Evolutionary conservation across 2,797 vertebrate species (phyloP), one percentile per base, ranked within the genome.

Genomic region (Borostomias antarcticus): DNA sequence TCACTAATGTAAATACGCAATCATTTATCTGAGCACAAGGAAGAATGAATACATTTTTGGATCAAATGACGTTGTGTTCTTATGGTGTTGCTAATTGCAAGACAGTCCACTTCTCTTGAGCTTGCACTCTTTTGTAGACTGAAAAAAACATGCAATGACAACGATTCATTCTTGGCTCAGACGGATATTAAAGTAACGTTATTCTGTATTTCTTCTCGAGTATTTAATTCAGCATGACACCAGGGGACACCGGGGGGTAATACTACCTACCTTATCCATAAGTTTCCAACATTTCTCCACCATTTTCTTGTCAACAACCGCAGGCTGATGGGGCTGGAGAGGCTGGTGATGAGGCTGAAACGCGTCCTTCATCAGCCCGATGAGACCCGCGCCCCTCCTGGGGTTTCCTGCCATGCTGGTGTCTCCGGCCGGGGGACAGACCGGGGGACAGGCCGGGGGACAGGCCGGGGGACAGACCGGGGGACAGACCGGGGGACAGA

Each of bases 231-330:
- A 25, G 19, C 47, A 25, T 50, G 23, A 50, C n/a, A 50, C 9
- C n/a, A 1, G 17, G 23, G 9, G 47, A 50, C 30, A 30, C 19
- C 11, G 7, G 53, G 3, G 30, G 15, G 53, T n/a, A n/a, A n/a
- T 52, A n/a, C 33, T 25, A 15, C 57, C 35, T 87, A 96, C 95
- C 94, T 97, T 96, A 68, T 96, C 95, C 95, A 96, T 96, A 66
- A 96, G 93, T 85, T 97, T 97, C 95, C 95, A 96, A 88, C 95
- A 96, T 85, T 96, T 97, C 86, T 96, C 95, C 90, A 96, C 95
- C 89, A 94, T 95, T 89, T 95, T 95, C 92, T 95, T 95, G 80
- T 97, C 95, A 78, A 96, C 95, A 58, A 92, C 80, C 7, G 94
- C 92, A 43, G 95, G 94, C 60, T 95, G 95, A 82, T 95, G 94